Percentiles rank a stretch among this genome's conserved stretches.
phyloP scores from a whole-genome alignment of 2,113 vertebrate species.

The Hemicordylus capensis region DNA sequence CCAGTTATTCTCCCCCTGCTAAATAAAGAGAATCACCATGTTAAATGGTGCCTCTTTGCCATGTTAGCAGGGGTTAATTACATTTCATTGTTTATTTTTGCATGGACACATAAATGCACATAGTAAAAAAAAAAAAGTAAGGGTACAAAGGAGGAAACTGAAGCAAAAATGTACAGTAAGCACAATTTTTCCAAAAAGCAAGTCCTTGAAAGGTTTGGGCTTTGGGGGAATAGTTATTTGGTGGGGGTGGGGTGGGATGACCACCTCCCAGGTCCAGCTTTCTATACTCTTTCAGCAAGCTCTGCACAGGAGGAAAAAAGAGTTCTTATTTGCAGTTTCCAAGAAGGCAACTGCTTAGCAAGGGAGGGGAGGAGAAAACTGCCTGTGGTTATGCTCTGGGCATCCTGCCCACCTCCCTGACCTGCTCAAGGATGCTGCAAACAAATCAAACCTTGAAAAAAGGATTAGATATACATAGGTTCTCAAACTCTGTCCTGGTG shows the following conservation, averaged over 20 bases:
- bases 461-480: neutral
- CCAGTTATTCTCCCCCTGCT: too few relatives aligned
- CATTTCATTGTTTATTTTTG: neutral
- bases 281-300: neutral
- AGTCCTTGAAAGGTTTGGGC: neutral
- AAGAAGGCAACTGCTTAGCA: neutral
- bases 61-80: too few relatives aligned
- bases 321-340: neutral
- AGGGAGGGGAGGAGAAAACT: neutral
- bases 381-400: neutral
- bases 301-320: neutral
- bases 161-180: neutral
- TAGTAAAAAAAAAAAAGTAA: neutral
- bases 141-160: neutral
- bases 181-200: neutral
- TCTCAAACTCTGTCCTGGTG: neutral
- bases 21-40: too few relatives aligned
- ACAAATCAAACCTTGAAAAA: neutral
- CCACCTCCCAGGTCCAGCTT: neutral
- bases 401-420: neutral
- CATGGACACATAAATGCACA: neutral
- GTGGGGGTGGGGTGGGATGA: too few relatives aligned
- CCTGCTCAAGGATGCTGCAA: neutral
- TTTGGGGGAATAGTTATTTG: neutral
- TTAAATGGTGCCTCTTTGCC: too few relatives aligned